Evolutionary conservation across 2,113 vertebrate genomes (phyloP), one percentile per base, ranked within the genome.

Genomic region (Taurulus bubalis): DNA sequence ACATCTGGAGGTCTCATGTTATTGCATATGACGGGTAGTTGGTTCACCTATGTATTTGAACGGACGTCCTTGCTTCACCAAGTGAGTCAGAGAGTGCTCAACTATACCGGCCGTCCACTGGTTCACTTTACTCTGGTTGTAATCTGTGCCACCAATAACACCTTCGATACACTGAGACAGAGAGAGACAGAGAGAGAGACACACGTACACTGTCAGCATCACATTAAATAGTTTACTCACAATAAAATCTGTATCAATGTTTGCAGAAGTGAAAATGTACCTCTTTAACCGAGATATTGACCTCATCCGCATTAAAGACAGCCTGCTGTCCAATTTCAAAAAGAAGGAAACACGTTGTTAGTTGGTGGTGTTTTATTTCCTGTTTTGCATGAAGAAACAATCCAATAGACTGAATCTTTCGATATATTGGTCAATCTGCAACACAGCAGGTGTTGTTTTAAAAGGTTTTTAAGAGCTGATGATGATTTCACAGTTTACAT

Each of bases 81-180:
- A 93, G 75, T 98, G 97, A 36, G 95, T 95, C 84, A 99, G 94
- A 0, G 96, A 96, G 53, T 98, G 97, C 87, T 99, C 98, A 49
- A 99, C 97, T 26, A 99, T 96, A 77, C 93, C 95, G 85, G 98
- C 97, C 8, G 97, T 98, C 98, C 98, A 99, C 62, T 98, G 97
- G 93, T 99, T 99, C 80, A 99, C 96, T 88, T 96, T 97, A 82
- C 95, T 96, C 62, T 98, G 97, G 90, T 96, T 96, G 77, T 99
- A 99, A 85, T 99, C 98, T 78, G 96, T 91, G 59, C 97, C 98
- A 65, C 97, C 96, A 32, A 99, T 92, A 65, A 99, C 93, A 8
- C 83, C 94, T 91, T 99, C 98, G 65, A 99, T 94, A 88, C 98
- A 98, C 98, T 99, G 86, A 90, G 86, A 82, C 1, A 82, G 24